Evolutionary conservation across 2,888 invertebrate species (phyloP).

Genomic region (Eupithecia pulchellata): DNA sequence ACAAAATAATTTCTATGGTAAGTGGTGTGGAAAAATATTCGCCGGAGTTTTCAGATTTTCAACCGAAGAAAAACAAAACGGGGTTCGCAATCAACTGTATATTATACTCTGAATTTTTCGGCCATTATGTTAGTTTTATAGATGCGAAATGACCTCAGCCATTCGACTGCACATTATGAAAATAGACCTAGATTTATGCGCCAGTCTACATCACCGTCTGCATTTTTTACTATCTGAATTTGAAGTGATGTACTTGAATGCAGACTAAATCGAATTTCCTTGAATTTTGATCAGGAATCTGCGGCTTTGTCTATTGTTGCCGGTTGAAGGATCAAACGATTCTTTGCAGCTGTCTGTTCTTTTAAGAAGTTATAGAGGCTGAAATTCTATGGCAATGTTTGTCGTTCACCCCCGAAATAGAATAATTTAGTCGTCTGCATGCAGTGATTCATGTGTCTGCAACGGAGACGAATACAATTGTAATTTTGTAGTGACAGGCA

Average conservation of each 20-base stretch:
- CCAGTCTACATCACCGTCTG: constrained; percentile 70
- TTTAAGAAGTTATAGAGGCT: constrained; percentile 43
- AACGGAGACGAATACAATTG: constrained; percentile 81
- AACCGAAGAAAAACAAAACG: neutral
- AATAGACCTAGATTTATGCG: constrained; percentile 83
- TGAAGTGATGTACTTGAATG: constrained; percentile 74
- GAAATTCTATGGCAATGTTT: constrained; percentile 50
- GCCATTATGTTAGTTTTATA: constrained; percentile 1
- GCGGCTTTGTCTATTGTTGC: constrained; percentile 64
- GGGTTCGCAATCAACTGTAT: no score
- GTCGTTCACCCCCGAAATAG: constrained; percentile 67
- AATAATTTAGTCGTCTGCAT: constrained; percentile 76
- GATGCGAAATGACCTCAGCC: constrained; percentile 70
- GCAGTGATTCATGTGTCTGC: constrained; percentile 79
- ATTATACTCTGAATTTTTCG: neutral
- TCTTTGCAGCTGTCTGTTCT: constrained; percentile 39
- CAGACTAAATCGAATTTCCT: constrained; percentile 82
- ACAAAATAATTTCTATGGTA: no score
- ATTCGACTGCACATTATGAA: constrained; percentile 80
- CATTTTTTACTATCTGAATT: constrained; percentile 81
- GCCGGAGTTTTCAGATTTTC: no score
- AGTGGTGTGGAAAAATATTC: no score
- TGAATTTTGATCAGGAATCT: constrained; percentile 81
- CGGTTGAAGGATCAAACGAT: constrained; percentile 52
- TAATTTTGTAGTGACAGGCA: constrained; percentile 56